These are phyloP conservation scores for Eupeodes corollae DNA, from an alignment of 1,140 invertebrate species.

Conservation along the genomic window DNA sequence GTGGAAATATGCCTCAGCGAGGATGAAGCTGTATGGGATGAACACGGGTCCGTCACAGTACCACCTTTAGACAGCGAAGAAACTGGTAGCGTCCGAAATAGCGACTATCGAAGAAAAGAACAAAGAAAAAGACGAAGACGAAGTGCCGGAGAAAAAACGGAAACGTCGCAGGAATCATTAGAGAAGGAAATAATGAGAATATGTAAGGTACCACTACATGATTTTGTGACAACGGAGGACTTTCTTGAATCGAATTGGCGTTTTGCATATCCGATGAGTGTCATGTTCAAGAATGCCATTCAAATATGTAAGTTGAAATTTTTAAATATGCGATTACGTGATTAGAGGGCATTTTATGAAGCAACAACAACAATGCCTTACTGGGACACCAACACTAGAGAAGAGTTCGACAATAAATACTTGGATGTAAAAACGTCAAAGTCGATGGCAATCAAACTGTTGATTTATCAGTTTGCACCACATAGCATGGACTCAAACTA, in stretches of 20 bases:
- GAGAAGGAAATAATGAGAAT: not conserved
- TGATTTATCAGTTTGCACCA: not conserved
- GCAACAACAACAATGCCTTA: not conserved
- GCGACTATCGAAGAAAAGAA: too few species aligned
- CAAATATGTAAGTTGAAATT: not conserved
- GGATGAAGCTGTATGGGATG: too few species aligned
- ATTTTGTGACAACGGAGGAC: not conserved
- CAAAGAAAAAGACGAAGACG: too few species aligned
- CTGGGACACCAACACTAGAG: not conserved
- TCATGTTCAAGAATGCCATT: not conserved
- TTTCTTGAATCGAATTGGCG: not conserved
- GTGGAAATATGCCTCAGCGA: too few species aligned
- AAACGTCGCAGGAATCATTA: not conserved
- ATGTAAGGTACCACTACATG: not conserved
- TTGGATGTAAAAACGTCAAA: not conserved
- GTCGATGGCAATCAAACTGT: not conserved
- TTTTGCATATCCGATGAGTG: not conserved
- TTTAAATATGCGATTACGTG: not conserved
- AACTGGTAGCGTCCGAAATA: too few species aligned
- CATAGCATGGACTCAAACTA: not conserved
- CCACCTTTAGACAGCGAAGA: not conserved
- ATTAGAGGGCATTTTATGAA: not conserved
- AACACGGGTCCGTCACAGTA: too few species aligned
- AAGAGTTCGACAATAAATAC: not conserved
- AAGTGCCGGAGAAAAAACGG: too few species aligned